These are phyloP conservation scores for Globodera rostochiensis DNA, from an alignment of 1,140 invertebrate species.

Conservation along the genomic window DNA sequence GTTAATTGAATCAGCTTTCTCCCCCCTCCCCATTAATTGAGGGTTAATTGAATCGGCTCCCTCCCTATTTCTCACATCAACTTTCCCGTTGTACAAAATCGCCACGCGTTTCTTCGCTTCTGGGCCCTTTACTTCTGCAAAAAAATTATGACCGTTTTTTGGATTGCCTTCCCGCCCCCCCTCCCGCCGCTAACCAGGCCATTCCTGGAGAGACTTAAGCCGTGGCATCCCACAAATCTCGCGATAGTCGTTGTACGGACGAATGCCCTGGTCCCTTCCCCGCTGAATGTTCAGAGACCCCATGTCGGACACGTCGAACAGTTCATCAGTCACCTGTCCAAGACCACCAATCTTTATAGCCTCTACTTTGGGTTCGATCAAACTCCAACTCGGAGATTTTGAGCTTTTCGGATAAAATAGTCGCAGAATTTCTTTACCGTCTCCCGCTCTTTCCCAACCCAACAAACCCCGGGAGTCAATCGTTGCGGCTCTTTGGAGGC, in stretches of 20 bases:
- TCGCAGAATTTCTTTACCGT: too few relatives aligned
- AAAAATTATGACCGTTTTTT: neutral
- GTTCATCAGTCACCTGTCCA: conserved; percentile 32
- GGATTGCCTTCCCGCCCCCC: neutral
- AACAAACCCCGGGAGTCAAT: conserved; percentile 36
- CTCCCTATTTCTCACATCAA: conserved; percentile 21
- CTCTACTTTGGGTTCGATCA: too few relatives aligned
- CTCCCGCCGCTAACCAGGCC: conserved; percentile 64
- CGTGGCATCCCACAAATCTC: conserved; percentile 77
- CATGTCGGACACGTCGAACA: conserved; percentile 42
- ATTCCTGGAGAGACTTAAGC: conserved; percentile 77
- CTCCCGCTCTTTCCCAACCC: neutral
- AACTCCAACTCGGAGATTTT: too few relatives aligned
- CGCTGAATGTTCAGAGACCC: conserved; percentile 72
- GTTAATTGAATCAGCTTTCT: too few relatives aligned
- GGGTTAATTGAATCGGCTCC: neutral
- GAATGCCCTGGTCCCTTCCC: conserved; percentile 83
- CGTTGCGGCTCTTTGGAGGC: conserved; percentile 41
- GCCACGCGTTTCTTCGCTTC: conserved; percentile 40
- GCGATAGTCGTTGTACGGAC: conserved; percentile 80
- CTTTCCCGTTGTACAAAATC: conserved; percentile 35
- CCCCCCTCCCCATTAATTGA: too few relatives aligned
- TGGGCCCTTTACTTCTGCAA: conserved; percentile 45
- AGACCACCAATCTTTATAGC: too few relatives aligned
- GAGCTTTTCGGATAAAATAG: too few relatives aligned